Base-by-base conservation (phyloP, 2,113 vertebrate genomes). In the Brienomyrus brachyistius region DNA sequence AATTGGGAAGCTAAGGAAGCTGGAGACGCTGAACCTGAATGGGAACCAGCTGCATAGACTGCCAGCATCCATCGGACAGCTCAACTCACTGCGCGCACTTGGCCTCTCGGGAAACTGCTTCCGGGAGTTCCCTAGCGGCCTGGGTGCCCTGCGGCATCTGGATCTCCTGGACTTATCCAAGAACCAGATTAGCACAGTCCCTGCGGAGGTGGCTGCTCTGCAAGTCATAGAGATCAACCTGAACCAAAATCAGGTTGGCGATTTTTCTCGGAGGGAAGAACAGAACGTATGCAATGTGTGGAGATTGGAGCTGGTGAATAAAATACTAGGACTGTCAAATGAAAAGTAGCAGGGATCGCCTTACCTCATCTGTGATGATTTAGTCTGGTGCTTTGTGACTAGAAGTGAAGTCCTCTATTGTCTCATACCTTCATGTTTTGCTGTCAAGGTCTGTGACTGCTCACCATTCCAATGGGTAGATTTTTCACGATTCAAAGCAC, bases 151-250 rank as follows among this genome's bases (percentile, higher is more conserved):
- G 48, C 95, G 96, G 48, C 97, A 98, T 8, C 94, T 99, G 89
- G 98, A 99, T 93, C 94, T 99, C 66, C 94, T 99, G 48, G 98
- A 99, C 93, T 96, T 99, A 91, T 99, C 98, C 87, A 97, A 95
- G 87, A 99, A 99, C 94, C 95, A 96, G 93, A 99, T 99, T 93
- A 97, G 96, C 83, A 95, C 92, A 0, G 95, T 99, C 48, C 98
- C 97, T 0, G 93, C 97, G 13, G 96, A 93, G 11, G 96, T 99
- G 87, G 96, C 95, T 0, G 96, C 97, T 86, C 92, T 99, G 91
- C 98, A 99, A 93, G 95, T 96, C 92, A 99, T 99, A 0, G 98
- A 99, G 94, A 96, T 99, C 93, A 99, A 99, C 93, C 94, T 99
- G 90, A 99, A 99, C 95, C 98, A 99, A 94, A 99, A 99, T 93